phyloP scores from a whole-genome alignment of 2,113 vertebrate genomes.

The Sprattus sprattus region DNA sequence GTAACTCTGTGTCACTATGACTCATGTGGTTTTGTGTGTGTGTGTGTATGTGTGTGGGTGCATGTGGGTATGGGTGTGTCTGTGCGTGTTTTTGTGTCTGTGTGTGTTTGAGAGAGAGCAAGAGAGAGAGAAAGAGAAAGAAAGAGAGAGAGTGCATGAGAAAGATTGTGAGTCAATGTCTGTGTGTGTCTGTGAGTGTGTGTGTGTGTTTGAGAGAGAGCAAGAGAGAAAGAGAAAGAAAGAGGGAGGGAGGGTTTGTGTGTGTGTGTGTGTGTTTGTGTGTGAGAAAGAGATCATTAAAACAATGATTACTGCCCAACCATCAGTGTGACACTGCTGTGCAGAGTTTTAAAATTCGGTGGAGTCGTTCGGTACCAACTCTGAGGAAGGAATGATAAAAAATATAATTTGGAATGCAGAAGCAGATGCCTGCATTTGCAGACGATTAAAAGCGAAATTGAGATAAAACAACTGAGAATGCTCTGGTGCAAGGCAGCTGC shows the following conservation, averaged over 20 bases:
- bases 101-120: not conserved
- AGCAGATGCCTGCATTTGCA: not conserved
- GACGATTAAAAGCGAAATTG: not conserved
- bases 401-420: not conserved
- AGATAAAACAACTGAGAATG: not conserved
- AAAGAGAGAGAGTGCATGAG: not conserved
- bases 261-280: no score
- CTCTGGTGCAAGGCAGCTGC: not conserved
- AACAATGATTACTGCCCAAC: not conserved
- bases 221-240: no score
- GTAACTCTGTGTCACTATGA: not conserved
- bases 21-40: not conserved
- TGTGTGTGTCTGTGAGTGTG: not conserved
- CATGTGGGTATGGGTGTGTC: not conserved
- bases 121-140: not conserved
- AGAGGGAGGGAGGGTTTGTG: no score
- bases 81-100: not conserved
- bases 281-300: no score
- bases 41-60: not conserved
- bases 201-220: not conserved
- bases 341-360: not conserved
- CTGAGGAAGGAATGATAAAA: not conserved
- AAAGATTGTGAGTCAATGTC: not conserved
- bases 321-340: no score
- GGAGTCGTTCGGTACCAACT: not conserved